Percentiles rank a stretch among this genome's conserved stretches.
Conservation (phyloP, 1,140 invertebrate species). For the Bombus superbus region DNA sequence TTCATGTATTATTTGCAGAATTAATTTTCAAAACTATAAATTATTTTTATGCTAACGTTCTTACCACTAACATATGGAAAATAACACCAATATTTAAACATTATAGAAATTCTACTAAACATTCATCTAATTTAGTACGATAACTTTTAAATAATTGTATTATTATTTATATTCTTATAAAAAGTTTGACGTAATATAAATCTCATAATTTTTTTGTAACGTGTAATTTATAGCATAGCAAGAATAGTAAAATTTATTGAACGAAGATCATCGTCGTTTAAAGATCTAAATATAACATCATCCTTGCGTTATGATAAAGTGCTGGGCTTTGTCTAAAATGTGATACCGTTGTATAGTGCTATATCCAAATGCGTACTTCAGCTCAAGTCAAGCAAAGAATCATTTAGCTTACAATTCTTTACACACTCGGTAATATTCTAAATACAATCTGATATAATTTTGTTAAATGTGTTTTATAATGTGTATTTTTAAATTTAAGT, state of each 20-base stretch:
- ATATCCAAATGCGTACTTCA: conserved; percentile 7
- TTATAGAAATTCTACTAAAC: neutral
- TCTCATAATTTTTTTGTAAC: neutral
- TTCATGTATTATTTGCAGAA: neutral
- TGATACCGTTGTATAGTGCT: conserved; percentile 45
- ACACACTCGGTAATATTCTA: neutral
- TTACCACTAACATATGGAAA: neutral
- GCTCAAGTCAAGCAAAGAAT: conserved; percentile 26
- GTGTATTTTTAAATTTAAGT: conserved; percentile 24
- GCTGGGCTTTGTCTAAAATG: conserved; percentile 45
- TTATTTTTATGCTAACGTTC: neutral
- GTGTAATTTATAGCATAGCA: conserved; percentile 18
- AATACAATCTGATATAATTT: neutral
- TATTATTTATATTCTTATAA: conserved; percentile 31
- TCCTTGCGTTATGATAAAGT: conserved; percentile 24
- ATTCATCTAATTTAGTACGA: conserved; percentile 4
- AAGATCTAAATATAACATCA: conserved; percentile 45
- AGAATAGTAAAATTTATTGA: conserved; percentile 4
- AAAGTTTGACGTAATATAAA: conserved; percentile 16
- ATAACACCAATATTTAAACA: conserved; percentile 16
- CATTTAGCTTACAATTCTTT: conserved; percentile 11
- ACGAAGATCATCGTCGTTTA: neutral
- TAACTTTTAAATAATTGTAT: neutral
- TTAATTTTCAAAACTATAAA: neutral
- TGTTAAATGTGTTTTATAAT: conserved; percentile 36